Evolutionary conservation across 2,888 invertebrate species (phyloP), one percentile per base, ranked within the genome.

Genomic region (Drosophila neutralis): DNA sequence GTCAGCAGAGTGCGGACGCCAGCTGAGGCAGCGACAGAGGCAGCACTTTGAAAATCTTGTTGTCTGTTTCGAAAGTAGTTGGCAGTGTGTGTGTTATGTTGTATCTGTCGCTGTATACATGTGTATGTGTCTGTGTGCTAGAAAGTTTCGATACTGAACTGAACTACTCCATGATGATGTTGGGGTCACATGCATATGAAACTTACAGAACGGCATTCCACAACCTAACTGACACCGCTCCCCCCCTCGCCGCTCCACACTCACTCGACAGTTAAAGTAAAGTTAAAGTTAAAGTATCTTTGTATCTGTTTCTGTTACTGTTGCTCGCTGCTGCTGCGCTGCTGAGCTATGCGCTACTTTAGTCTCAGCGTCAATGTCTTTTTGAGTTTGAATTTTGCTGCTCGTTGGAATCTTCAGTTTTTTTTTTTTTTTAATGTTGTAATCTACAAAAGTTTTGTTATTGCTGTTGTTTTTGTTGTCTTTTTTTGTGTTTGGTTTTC

Each of bases 201-300:
- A 91, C 90, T 91, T 90, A 90, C 91, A 90, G 91, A 91, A 91
- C 91, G 80, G 81, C 91, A 91, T 91, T 91, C 91, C 91, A 86
- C 82, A 87, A 76, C 73, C 79, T 69, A 79, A 76, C 72, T 65
- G 73, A 69, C 70, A 68, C 75, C 45, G 27, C 65, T 61, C 57
- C 57, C 63, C 68, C 68, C 45, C 29, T 18, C 33, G 29, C 29
- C 35, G 15, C 33, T 57, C 33, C 31, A 7, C 48, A 24, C 31
- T 63, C 56, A 42, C 29, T 52, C 31, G 53, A 56, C 82, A 76
- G 67, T 76, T 72, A 73, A 56, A 24, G 24, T 27, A 27, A 49
- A 49, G 27, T 49, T 53, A 53, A 53, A 27, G 54, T 76, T 66
- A 77, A 73, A 79, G 76, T 83, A 75, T 81, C 60, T 74, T 63